Percentiles rank a stretch among this genome's conserved stretches.
Conservation (phyloP, 2,888 invertebrate species). For the Pharmacophagus antenor region DNA sequence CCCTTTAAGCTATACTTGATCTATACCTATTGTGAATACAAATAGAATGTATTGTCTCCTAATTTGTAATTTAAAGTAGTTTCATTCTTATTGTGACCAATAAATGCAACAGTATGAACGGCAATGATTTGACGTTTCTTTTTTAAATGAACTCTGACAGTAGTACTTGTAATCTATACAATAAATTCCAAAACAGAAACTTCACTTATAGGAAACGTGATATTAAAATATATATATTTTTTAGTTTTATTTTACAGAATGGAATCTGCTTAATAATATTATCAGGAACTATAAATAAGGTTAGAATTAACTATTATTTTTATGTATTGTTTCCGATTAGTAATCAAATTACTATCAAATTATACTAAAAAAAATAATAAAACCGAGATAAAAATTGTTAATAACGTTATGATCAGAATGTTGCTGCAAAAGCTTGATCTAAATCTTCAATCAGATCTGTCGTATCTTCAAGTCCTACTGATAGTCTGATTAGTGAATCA, state of each 20-base stretch:
- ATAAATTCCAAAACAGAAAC: not conserved
- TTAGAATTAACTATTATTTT: conserved; percentile 11
- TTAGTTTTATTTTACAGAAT: too few relatives aligned
- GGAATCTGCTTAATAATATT: not conserved
- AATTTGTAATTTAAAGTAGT: conserved; percentile 17
- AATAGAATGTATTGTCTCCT: conserved; percentile 21
- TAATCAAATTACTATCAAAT: conserved; percentile 25
- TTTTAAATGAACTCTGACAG: not conserved
- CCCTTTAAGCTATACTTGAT: conserved; percentile 37
- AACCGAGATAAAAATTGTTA: conserved; percentile 3
- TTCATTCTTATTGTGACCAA: conserved; percentile 15
- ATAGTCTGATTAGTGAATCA: conserved; percentile 91
- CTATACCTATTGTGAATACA: conserved; percentile 34
- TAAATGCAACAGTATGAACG: conserved; percentile 5
- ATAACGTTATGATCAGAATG: conserved; percentile 49
- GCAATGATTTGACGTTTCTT: not conserved
- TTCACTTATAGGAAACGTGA: too few relatives aligned
- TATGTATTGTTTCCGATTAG: conserved; percentile 3
- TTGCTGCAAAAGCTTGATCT: conserved; percentile 86
- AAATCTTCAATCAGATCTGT: conserved; percentile 93
- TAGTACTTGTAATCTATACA: not conserved
- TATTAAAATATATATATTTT: too few relatives aligned
- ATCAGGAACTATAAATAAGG: conserved; percentile 12
- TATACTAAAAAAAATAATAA: conserved; percentile 6
- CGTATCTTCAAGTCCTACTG: conserved; percentile 93